Percentiles rank a stretch among this genome's conserved stretches.
Evolutionary conservation across 2,888 invertebrate genomes (phyloP).

Genomic region (Brachylomia viminalis): DNA sequence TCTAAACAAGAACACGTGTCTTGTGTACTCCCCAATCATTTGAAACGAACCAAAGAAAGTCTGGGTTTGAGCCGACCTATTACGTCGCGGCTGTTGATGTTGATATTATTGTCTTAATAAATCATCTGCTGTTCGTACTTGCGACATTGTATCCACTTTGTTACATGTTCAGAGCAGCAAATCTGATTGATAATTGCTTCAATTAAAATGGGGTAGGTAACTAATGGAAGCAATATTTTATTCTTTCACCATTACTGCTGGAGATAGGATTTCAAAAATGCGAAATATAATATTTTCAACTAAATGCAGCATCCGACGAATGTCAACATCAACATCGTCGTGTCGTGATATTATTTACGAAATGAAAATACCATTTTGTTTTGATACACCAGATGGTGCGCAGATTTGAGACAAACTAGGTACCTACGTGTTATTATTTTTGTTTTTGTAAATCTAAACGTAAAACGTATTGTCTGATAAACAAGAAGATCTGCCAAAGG

Average conservation of each 20-base stretch:
- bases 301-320: not conserved
- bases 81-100: conserved; percentile 25
- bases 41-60: conserved; percentile 49
- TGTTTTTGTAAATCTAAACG: conserved; percentile 34
- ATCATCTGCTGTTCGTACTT: not conserved
- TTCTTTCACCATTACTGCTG: not conserved
- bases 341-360: conserved; percentile 46
- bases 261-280: conserved; percentile 10
- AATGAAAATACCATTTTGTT: conserved; percentile 50
- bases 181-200: not conserved
- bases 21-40: conserved; percentile 50
- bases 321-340: conserved; percentile 27
- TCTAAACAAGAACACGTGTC: conserved; percentile 73
- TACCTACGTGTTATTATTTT: conserved; percentile 31
- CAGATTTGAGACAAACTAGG: conserved; percentile 33
- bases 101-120: conserved; percentile 21
- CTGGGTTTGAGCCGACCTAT: conserved; percentile 27
- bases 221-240: not conserved
- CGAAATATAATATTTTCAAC: conserved; percentile 6
- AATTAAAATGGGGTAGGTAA: conserved; percentile 3
- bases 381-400: conserved; percentile 56
- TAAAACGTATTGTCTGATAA: conserved; percentile 26
- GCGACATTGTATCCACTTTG: conserved; percentile 4
- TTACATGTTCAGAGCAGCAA: not conserved
- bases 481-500: conserved; percentile 39